Evolutionary conservation across 2,888 invertebrate genomes (phyloP).

Genomic region (Volucella inanis): DNA sequence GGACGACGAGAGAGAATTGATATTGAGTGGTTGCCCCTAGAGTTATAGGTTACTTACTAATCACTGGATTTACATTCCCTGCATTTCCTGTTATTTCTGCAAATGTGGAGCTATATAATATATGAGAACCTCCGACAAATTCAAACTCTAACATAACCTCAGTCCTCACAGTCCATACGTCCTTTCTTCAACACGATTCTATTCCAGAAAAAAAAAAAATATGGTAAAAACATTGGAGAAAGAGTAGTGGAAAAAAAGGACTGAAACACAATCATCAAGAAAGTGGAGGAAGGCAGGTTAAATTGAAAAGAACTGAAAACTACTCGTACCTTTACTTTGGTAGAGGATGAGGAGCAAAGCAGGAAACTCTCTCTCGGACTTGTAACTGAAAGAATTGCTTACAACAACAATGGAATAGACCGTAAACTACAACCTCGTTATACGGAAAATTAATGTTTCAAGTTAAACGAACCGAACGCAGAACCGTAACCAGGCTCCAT

Average conservation of each 20-base stretch:
- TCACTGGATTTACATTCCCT: conserved; percentile 68
- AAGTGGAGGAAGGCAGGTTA: conserved; percentile 45
- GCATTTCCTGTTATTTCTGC: conserved; percentile 48
- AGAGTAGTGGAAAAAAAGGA: conserved; percentile 20
- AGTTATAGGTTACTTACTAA: conserved; percentile 74
- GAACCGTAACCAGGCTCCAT: conserved; percentile 16
- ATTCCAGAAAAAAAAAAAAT: conserved; percentile 27
- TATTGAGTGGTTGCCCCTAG: conserved; percentile 66
- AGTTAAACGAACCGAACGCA: conserved; percentile 72
- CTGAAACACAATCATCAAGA: conserved; percentile 53
- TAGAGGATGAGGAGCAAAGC: background rate
- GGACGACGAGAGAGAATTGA: conserved; percentile 27
- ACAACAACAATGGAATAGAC: conserved; percentile 64
- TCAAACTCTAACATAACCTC: background rate
- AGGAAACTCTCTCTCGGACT: conserved; percentile 32
- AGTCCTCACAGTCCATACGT: background rate
- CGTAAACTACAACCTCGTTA: conserved; percentile 73
- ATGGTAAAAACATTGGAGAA: background rate
- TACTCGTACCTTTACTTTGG: background rate
- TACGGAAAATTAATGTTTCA: conserved; percentile 74
- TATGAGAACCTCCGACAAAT: too few species aligned
- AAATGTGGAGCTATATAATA: background rate
- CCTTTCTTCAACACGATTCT: conserved; percentile 33
- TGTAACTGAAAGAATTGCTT: conserved; percentile 42
- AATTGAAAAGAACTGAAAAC: conserved; percentile 67